A percentile compares a stretch with the other conserved stretches of the same genome.
phyloP scores from a whole-genome alignment of 2,888 invertebrate genomes.

The Meiosimyza platycephala region DNA sequence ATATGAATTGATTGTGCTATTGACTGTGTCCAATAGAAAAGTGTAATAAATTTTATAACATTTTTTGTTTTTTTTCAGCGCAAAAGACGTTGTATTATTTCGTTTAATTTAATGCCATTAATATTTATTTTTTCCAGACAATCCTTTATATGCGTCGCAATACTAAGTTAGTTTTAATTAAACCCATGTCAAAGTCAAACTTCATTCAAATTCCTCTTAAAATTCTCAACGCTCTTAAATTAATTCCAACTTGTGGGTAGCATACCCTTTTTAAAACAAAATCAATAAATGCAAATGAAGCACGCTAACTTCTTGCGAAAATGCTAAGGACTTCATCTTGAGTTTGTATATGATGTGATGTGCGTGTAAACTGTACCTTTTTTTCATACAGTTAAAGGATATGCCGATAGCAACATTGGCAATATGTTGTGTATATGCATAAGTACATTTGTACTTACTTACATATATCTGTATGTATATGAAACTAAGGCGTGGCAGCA shows the following conservation, averaged over 20 bases:
- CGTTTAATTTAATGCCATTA: too few species aligned
- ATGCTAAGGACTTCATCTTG: slow-evolving; percentile 24
- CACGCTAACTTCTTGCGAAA: slow-evolving; percentile 8
- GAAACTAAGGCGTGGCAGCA: slow-evolving; percentile 27
- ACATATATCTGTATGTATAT: neutral
- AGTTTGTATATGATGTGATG: neutral
- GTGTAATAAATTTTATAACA: too few species aligned
- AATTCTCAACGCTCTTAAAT: neutral
- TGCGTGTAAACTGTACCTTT: slow-evolving; percentile 28
- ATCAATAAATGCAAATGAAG: slow-evolving; percentile 15
- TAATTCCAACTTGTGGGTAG: too few species aligned
- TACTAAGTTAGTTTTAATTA: slow-evolving; percentile 27
- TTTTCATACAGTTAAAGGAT: neutral
- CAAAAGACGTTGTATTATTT: too few species aligned
- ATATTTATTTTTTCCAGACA: neutral
- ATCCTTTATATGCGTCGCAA: slow-evolving; percentile 7
- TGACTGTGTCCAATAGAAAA: too few species aligned
- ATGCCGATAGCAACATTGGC: neutral
- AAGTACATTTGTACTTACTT: too few species aligned
- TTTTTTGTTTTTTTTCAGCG: too few species aligned
- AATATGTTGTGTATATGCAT: neutral
- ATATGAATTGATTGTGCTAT: too few species aligned
- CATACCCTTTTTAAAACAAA: neutral
- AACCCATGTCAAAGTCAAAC: slow-evolving; percentile 60
- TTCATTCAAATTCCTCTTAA: slow-evolving; percentile 11